phyloP scores from a whole-genome alignment of 2,888 invertebrate genomes.

The Megaustenia siamemsis region DNA sequence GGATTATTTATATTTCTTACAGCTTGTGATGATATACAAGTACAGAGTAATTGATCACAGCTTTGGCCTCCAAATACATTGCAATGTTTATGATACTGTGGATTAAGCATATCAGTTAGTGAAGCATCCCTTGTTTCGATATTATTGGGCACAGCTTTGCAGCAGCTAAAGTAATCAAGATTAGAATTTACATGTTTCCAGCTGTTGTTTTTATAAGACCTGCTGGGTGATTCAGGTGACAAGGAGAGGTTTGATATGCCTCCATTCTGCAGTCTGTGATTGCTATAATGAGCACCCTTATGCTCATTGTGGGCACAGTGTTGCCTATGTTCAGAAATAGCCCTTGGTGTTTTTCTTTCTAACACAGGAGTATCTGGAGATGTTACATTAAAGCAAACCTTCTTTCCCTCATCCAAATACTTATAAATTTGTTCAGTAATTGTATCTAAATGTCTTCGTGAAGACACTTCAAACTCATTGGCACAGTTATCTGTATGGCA shows the following conservation, averaged over 20 bases:
- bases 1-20: background rate
- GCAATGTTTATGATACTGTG: background rate
- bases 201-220: background rate
- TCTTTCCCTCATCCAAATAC: conserved; percentile 56
- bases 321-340: background rate
- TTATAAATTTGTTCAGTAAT: conserved; percentile 56
- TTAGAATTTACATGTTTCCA: background rate
- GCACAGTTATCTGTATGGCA: background rate
- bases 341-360: background rate
- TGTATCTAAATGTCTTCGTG: conserved; percentile 47
- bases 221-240: conserved; percentile 4
- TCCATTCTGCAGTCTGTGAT: background rate
- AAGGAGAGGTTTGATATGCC: background rate
- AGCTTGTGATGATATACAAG: background rate
- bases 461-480: conserved; percentile 21
- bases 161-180: background rate
- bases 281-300: background rate
- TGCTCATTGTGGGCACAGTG: background rate
- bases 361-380: conserved; percentile 64
- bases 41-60: background rate
- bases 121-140: background rate
- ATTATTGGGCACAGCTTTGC: background rate
- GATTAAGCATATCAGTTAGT: background rate
- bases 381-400: conserved; percentile 68
- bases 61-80: background rate